A percentile compares a stretch with the other conserved stretches of the same genome.
phyloP scores from a whole-genome alignment of 2,113 vertebrate species.

The Apus apus region DNA sequence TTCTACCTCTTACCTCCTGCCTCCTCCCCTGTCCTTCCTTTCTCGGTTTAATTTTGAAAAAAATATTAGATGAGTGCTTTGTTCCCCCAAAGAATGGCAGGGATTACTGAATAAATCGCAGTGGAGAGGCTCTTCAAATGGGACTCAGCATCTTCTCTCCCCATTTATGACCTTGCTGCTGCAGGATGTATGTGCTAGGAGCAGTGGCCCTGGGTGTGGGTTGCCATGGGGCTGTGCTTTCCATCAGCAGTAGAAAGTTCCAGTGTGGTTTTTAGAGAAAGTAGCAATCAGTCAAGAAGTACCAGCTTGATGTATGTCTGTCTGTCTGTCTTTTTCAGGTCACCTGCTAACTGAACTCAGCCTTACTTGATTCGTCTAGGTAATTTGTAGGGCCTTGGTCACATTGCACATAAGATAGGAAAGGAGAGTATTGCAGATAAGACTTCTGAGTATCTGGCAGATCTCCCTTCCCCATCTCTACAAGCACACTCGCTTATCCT shows the following conservation, averaged over 20 bases:
- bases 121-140: background rate
- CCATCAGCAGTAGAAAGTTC: background rate
- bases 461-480: background rate
- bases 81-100: constrained; percentile 37
- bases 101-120: background rate
- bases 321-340: fast-evolving
- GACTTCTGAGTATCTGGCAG: background rate
- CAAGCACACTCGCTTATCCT: fast-evolving
- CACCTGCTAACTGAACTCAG: background rate
- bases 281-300: background rate
- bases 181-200: background rate
- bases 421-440: background rate
- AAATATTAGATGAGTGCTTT: background rate
- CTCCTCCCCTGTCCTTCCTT: constrained; percentile 40
- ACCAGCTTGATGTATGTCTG: background rate
- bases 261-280: background rate
- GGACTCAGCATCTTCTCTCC: background rate
- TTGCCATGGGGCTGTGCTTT: fast-evolving
- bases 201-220: fast-evolving
- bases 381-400: background rate
- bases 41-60: constrained; percentile 37
- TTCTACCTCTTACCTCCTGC: background rate
- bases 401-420: fast-evolving
- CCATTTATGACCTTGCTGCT: background rate
- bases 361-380: background rate